Conservation (phyloP, 2,113 vertebrate species). For the Callocephalon fimbriatum region DNA sequence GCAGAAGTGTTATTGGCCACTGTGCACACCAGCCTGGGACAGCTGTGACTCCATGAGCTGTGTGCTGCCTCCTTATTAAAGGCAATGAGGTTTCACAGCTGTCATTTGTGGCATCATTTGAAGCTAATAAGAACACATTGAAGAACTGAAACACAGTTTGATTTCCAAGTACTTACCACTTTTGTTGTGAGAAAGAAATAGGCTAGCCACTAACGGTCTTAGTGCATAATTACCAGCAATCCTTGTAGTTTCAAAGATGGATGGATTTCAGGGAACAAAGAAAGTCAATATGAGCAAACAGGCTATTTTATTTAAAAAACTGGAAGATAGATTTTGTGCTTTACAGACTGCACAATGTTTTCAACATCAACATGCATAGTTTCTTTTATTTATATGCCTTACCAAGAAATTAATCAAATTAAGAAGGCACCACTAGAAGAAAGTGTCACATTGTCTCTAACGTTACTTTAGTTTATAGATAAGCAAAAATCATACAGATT, state of each 20-base stretch:
- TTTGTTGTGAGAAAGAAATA: not conserved
- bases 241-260: not conserved
- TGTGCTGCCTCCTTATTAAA: not conserved
- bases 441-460: not conserved
- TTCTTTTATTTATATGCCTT: not conserved
- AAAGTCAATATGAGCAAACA: not conserved
- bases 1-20: rapidly evolving
- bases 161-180: not conserved
- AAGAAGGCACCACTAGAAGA: not conserved
- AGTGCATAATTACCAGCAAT: not conserved
- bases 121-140: not conserved
- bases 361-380: not conserved
- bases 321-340: not conserved
- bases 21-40: rapidly evolving
- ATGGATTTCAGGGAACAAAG: not conserved
- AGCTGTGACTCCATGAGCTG: rapidly evolving
- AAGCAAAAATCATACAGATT: not conserved
- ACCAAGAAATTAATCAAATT: not conserved
- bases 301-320: not conserved
- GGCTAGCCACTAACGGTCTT: not conserved
- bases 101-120: not conserved
- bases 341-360: not conserved
- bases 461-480: not conserved
- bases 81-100: not conserved
- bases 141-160: not conserved